These are phyloP conservation scores for Caranx melampygus DNA, from an alignment of 2,113 vertebrate genomes.

Conservation along the genomic window DNA sequence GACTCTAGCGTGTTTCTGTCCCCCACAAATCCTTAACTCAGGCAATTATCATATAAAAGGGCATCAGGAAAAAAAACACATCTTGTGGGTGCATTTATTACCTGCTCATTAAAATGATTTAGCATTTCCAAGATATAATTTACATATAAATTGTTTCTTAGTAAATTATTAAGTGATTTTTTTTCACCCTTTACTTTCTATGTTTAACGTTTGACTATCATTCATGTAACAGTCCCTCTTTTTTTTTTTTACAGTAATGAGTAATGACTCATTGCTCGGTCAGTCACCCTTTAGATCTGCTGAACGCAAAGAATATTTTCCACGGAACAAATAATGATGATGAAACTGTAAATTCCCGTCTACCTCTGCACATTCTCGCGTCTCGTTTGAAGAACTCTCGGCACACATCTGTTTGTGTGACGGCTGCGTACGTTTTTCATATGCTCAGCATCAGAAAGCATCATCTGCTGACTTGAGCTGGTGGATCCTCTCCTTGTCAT, in stretches of 20 bases:
- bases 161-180: slow-evolving; percentile 17
- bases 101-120: slow-evolving; percentile 34
- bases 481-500: not conserved
- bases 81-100: slow-evolving; percentile 15
- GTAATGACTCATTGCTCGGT: slow-evolving; percentile 9
- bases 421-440: not conserved
- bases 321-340: not conserved
- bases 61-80: slow-evolving; percentile 28
- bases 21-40: not conserved
- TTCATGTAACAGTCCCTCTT: not conserved
- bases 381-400: not conserved
- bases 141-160: slow-evolving; percentile 48
- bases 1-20: not conserved
- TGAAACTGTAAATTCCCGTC: not conserved
- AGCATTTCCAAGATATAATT: slow-evolving; percentile 24
- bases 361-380: not conserved
- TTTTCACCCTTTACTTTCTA: slow-evolving; percentile 11
- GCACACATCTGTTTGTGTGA: not conserved
- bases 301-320: slow-evolving; percentile 8
- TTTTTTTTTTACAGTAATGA: not conserved
- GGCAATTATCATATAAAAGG: slow-evolving; percentile 41
- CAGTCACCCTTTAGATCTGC: not conserved
- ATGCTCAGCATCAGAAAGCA: not conserved
- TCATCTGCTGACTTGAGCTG: not conserved
- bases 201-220: not conserved